These are phyloP conservation scores for Phyllopteryx taeniolatus DNA, from an alignment of 2,113 vertebrate species.

Conservation along the genomic window DNA sequence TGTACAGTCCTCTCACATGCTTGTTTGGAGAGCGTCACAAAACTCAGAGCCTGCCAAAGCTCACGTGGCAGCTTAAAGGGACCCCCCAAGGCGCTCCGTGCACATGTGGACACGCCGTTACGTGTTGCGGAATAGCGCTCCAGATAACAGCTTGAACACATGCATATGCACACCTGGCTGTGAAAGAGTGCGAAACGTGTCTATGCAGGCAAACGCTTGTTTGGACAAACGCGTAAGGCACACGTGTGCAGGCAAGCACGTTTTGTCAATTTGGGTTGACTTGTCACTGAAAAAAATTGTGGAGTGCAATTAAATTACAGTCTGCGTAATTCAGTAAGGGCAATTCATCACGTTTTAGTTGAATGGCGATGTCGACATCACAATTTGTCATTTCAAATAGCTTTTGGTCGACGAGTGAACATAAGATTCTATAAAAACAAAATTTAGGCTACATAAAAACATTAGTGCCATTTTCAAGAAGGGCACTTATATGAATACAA, in stretches of 20 bases:
- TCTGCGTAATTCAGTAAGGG: no score
- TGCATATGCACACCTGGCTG: slow-evolving; percentile 6
- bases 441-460: no score
- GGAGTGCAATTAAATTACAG: not conserved
- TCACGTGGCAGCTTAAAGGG: slow-evolving; percentile 11
- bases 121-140: slow-evolving; percentile 20
- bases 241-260: slow-evolving; percentile 5
- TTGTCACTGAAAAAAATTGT: slow-evolving; percentile 4
- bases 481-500: no score
- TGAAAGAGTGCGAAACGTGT: slow-evolving; percentile 6
- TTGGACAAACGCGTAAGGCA: not conserved
- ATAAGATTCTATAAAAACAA: no score
- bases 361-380: no score
- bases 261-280: slow-evolving; percentile 7
- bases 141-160: slow-evolving; percentile 27
- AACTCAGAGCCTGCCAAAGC: slow-evolving; percentile 48
- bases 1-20: slow-evolving; percentile 26
- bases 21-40: slow-evolving; percentile 17
- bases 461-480: no score
- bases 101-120: slow-evolving; percentile 40
- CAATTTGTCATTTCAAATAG: no score
- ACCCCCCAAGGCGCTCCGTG: slow-evolving; percentile 17
- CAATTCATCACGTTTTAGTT: no score
- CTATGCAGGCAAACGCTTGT: not conserved
- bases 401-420: no score